Percentiles rank a stretch among this genome's conserved stretches.
These are phyloP conservation scores for Crotalus horridus DNA, from an alignment of 2,113 vertebrate genomes.

Conservation along the genomic window DNA sequence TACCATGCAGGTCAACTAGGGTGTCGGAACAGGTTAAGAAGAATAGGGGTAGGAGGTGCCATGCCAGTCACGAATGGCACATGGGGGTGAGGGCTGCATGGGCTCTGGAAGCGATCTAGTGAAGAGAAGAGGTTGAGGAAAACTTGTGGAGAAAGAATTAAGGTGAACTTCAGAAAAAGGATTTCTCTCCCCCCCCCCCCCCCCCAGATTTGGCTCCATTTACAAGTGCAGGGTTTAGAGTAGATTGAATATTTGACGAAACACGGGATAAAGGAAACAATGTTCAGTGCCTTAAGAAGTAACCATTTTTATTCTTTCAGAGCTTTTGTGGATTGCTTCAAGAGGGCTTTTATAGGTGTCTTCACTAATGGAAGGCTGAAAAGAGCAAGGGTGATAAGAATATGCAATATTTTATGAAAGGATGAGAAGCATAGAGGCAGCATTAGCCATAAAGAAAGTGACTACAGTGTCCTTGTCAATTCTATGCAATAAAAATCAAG, in stretches of 20 bases:
- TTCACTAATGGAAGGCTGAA: background rate
- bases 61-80: background rate
- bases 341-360: background rate
- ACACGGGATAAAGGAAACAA: background rate
- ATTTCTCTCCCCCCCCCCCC: background rate
- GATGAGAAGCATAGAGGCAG: background rate
- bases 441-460: background rate
- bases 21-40: background rate
- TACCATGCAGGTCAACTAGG: background rate
- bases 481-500: background rate
- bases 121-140: background rate
- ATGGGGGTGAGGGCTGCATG: background rate
- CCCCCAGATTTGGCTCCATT: background rate
- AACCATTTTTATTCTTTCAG: background rate
- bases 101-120: background rate
- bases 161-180: background rate
- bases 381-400: background rate
- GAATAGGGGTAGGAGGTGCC: background rate
- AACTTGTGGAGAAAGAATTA: background rate
- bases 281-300: background rate
- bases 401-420: background rate
- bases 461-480: background rate
- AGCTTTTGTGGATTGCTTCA: background rate
- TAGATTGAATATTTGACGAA: background rate
- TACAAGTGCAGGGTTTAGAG: background rate